phyloP scores from a whole-genome alignment of 2,797 vertebrate species.

The Cirrhinus molitorella region DNA sequence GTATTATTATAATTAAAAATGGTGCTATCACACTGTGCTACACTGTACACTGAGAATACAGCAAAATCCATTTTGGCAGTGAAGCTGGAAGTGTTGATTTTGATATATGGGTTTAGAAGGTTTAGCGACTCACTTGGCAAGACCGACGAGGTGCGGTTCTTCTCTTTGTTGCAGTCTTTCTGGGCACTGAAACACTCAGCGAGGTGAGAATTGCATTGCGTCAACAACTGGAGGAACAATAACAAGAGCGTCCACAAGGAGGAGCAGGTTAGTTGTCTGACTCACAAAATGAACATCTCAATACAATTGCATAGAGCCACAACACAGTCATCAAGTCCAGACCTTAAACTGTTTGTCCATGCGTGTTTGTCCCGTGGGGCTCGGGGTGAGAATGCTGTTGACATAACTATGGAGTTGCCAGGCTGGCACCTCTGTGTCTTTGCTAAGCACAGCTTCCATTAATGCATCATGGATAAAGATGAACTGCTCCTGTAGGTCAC shows the following conservation, averaged over 20 bases:
- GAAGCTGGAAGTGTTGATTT: neutral
- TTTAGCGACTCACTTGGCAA: conserved; percentile 90
- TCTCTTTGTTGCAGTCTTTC: conserved; percentile 99
- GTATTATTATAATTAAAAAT: neutral
- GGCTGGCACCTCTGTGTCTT: conserved; percentile 93
- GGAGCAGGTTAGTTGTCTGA: conserved; percentile 48
- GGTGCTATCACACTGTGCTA: neutral
- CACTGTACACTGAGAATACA: neutral
- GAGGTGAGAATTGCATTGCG: conserved; percentile 93
- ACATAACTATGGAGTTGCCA: conserved; percentile 94
- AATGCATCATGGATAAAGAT: conserved; percentile 98
- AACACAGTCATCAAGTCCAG: conserved; percentile 58
- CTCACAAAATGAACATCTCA: conserved; percentile 5
- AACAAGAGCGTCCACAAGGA: conserved; percentile 54
- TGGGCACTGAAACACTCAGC: conserved; percentile 97
- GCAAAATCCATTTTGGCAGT: neutral
- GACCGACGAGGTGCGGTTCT: conserved; percentile 98
- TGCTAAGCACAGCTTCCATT: conserved; percentile 95
- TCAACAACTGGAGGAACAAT: conserved; percentile 87
- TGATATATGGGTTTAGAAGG: conserved; percentile 21
- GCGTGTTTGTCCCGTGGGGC: conserved; percentile 87
- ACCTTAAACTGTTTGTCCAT: conserved; percentile 99
- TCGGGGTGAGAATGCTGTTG: conserved; percentile 92
- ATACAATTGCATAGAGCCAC: neutral
- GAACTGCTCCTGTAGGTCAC: conserved; percentile 90